Evolutionary conservation across 2,888 invertebrate genomes (phyloP).

Genomic region (Serrognathus titanus): DNA sequence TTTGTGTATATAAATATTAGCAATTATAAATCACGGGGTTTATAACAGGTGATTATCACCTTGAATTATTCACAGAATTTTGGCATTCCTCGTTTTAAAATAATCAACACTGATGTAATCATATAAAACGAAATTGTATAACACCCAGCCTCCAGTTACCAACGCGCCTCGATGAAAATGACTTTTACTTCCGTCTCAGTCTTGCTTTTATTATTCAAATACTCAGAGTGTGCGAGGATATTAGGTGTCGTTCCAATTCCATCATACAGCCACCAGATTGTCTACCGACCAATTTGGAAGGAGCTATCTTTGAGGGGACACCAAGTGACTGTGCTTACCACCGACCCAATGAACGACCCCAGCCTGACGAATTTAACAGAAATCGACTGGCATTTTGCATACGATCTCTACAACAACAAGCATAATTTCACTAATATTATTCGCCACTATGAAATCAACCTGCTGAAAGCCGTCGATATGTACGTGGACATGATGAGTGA

Average conservation of each 20-base stretch:
- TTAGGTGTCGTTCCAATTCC: constrained; percentile 32
- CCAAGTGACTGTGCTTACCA: constrained; percentile 39
- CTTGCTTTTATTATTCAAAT: neutral
- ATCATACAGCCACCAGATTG: constrained; percentile 35
- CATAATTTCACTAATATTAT: constrained; percentile 1
- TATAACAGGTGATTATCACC: too few species aligned
- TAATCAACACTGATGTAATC: too few species aligned
- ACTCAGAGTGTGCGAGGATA: constrained; percentile 25
- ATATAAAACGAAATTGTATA: too few species aligned
- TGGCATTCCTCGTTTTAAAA: too few species aligned
- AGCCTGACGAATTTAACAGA: constrained; percentile 37
- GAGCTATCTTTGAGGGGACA: constrained; percentile 37
- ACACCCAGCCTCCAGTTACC: too few species aligned
- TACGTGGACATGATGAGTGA: constrained; percentile 5
- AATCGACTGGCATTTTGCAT: constrained; percentile 33
- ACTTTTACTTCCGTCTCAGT: neutral
- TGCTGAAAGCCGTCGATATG: neutral
- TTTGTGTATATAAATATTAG: too few species aligned
- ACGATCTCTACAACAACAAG: constrained; percentile 13
- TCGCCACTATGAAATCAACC: neutral
- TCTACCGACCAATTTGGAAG: constrained; percentile 33
- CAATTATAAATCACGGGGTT: too few species aligned
- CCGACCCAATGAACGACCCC: constrained; percentile 34
- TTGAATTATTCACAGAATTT: too few species aligned
- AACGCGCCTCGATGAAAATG: neutral